Conservation (phyloP, 2,888 invertebrate genomes). For the Eristalis arbustorum region DNA sequence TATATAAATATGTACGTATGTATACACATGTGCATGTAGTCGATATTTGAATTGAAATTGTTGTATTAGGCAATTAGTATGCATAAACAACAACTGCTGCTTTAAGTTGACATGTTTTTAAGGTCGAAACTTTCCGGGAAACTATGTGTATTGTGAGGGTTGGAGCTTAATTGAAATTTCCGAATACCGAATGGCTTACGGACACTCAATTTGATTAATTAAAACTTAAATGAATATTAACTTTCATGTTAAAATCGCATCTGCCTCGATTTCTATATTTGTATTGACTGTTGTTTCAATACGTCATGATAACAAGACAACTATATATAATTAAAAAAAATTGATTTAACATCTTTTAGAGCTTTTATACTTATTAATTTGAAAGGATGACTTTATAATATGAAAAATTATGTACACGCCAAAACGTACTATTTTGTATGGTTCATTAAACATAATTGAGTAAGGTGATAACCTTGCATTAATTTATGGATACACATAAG, state of each 20-base stretch:
- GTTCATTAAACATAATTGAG: no score
- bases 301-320: background rate
- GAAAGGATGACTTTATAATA: no score
- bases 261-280: background rate
- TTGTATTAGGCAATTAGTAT: slow-evolving; percentile 51
- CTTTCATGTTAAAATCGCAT: background rate
- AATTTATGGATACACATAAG: no score
- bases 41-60: slow-evolving; percentile 44
- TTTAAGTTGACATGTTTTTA: slow-evolving; percentile 33
- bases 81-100: slow-evolving; percentile 45
- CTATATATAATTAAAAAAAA: background rate
- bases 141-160: slow-evolving; percentile 42
- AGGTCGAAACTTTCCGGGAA: slow-evolving; percentile 63
- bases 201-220: slow-evolving; percentile 62
- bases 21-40: background rate
- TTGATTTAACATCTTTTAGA: background rate
- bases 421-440: no score
- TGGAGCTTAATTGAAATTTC: slow-evolving; percentile 62
- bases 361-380: no score
- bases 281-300: background rate
- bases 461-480: no score
- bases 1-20: background rate
- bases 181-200: slow-evolving; percentile 62
- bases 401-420: no score
- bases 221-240: slow-evolving; percentile 52